phyloP scores from a whole-genome alignment of 2,113 vertebrate genomes.

The Elaphurus davidianus region DNA sequence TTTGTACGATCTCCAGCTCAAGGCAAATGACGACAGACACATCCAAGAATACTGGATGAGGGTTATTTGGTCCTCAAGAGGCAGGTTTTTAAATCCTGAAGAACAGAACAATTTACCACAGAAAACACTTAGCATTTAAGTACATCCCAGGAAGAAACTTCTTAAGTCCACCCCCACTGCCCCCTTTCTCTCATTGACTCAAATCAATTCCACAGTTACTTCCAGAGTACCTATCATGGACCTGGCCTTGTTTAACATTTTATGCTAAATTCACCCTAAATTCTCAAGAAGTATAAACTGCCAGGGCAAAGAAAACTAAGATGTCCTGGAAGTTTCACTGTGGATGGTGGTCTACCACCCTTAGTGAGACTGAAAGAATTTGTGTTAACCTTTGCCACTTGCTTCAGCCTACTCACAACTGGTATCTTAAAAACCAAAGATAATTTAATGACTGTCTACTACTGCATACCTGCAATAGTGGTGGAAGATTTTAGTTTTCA shows the following conservation, averaged over 20 bases:
- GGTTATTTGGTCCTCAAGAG: slow-evolving; percentile 99
- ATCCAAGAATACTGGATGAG: slow-evolving; percentile 99
- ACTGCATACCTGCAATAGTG: neutral
- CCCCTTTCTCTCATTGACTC: neutral
- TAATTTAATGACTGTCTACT: neutral
- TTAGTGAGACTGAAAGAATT: neutral
- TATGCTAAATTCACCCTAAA: neutral
- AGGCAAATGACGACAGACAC: slow-evolving; percentile 98
- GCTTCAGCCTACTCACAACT: neutral
- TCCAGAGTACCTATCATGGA: neutral
- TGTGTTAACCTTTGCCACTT: neutral
- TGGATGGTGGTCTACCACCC: neutral
- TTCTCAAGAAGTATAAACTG: neutral
- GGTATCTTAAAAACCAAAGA: neutral
- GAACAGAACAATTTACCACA: slow-evolving; percentile 77
- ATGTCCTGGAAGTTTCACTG: neutral
- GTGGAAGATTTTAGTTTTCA: neutral
- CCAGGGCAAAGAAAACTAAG: neutral
- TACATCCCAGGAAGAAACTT: slow-evolving; percentile 14
- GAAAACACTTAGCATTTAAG: slow-evolving; percentile 67
- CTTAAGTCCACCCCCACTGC: neutral
- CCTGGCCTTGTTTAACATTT: neutral
- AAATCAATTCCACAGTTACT: neutral
- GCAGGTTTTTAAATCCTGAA: slow-evolving; percentile 97
- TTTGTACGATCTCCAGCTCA: slow-evolving; percentile 99